Evolutionary conservation across 2,797 vertebrate genomes (phyloP), one percentile per base, ranked within the genome.

Genomic region (Geotrypetes seraphini): DNA sequence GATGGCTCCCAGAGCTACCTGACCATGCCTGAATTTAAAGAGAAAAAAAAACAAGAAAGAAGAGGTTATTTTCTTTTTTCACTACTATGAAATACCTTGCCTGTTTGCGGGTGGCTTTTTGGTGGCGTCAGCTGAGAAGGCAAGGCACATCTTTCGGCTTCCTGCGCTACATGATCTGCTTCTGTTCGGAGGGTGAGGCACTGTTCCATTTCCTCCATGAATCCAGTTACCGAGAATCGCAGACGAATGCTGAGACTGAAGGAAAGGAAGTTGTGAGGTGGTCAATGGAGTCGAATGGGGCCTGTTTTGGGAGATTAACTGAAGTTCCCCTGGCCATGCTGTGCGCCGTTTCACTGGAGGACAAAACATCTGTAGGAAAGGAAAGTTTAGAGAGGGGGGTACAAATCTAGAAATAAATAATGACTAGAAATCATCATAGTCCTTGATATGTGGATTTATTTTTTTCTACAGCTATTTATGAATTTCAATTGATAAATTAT

Each of bases 181-280:
- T 1, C 5, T 47, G 14, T 12, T 47, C 0, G 54, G 57, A 0
- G 65, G 75, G 3, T 33, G 70, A 3, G 72, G 68, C 3, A 11
- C 1, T 0, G 17, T 22, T 10, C 31, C 1, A 0, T 37, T 14
- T 2, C 13, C 15, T 4, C 39, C 16, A 1, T 27, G 39, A 9
- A 36, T 12, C 31, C 57, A 37, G 2, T 11, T 26, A 10, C 31
- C 20, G 1, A 7, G 31, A 4, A 23, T 16, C 3, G 5, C 0
- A 0, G 26, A 4, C 4, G 28, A 15, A 5, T 25, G 34, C 16
- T 47, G 64, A 28, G 28, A 3, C 7, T 32, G 48, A 19, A 80
- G 46, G 1, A 10, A 24, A 6, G 77, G 76, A 8, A 79, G 54
- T 43, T 47, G 50, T 6, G 46, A 7, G 15, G 39, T 21, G 19